Base-by-base conservation (phyloP, 2,888 invertebrate species). In the Hirtodrosophila alboralis region DNA sequence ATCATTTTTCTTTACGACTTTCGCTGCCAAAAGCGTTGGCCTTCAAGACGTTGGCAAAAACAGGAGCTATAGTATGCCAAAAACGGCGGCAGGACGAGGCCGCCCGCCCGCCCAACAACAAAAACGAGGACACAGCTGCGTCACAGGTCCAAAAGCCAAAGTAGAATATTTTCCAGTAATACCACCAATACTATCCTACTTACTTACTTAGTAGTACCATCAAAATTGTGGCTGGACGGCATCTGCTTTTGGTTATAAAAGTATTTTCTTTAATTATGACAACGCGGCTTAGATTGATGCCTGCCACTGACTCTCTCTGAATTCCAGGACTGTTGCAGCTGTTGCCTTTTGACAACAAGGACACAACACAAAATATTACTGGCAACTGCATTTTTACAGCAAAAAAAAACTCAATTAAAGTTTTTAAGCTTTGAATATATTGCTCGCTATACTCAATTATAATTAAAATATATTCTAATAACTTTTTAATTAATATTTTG, bases 1-100 rank as follows among this genome's bases (percentile, higher is more conserved):
- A 84, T 80, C 75, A 80, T 80, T 80, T 80, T 78, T 80, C 80
- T 84, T 80, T 80, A 80, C 80, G 84, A 84, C 80, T 78, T 78
- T 73, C 78, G 58, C 74, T 63, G 75, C 63, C 77, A 71, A 74
- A 76, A 68, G 63, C 63, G 59, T n/a, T 63, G 72, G 67, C 71
- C 73, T 68, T 68, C 67, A 30, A 63, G 37, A 18, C 37, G 43
- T 4, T 36, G 31, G 6, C n/a, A 18, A 38, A 47, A 68, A 67
- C 68, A 68, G 49, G 33, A 51, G 62, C 61, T 16, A 26, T 33
- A 23, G 26, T n/a, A 49, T 56, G 33, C 54, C 33, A 44, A n/a
- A n/a, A n/a, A 14, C 44, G 18, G 40, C 30, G 31, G 3, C 62
- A 43, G 57, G 34, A 49, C 44, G 44, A 45, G 61, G 47, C 33